Evolutionary conservation across 2,888 invertebrate genomes (phyloP).

Genomic region (Tinea semifulvella): DNA sequence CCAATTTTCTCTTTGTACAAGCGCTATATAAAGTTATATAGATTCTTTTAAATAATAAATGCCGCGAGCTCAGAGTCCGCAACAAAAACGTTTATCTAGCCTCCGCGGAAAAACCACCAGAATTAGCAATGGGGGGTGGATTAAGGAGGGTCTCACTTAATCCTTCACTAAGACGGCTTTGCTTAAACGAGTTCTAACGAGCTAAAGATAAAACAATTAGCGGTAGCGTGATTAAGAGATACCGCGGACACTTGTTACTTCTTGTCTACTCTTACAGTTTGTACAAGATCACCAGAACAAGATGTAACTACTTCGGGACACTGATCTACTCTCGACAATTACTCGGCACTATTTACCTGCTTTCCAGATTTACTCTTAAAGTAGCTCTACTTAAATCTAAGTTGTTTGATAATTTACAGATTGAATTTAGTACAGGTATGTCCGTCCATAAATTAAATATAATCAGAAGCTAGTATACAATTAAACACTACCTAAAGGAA

Average conservation of each 20-base stretch:
- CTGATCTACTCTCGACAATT: background rate
- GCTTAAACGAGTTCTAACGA: slow-evolving; percentile 68
- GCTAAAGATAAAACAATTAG: slow-evolving; percentile 68
- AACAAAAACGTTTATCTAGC: slow-evolving; percentile 65
- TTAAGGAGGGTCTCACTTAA: slow-evolving; percentile 65
- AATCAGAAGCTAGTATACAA: too few species aligned
- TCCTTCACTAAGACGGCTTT: slow-evolving; percentile 68
- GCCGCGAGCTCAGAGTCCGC: slow-evolving; percentile 40
- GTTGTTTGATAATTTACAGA: too few species aligned
- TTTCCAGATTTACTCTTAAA: background rate
- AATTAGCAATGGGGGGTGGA: slow-evolving; percentile 58
- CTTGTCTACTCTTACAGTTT: slow-evolving; percentile 7
- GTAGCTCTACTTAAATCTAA: too few species aligned
- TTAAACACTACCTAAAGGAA: too few species aligned
- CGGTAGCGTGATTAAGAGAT: slow-evolving; percentile 63
- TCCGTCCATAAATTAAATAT: too few species aligned
- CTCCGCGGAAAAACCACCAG: slow-evolving; percentile 61
- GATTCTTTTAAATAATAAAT: slow-evolving; percentile 63
- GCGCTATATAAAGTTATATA: slow-evolving; percentile 46
- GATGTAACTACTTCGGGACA: background rate
- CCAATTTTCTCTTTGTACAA: slow-evolving; percentile 35
- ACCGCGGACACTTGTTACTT: slow-evolving; percentile 64
- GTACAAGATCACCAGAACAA: background rate
- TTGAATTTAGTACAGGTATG: too few species aligned
- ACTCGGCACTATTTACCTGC: slow-evolving; percentile 6